A percentile compares a stretch with the other conserved stretches of the same genome.
These are phyloP conservation scores for Scalopus aquaticus DNA, from an alignment of 2,113 vertebrate species.

Conservation along the genomic window DNA sequence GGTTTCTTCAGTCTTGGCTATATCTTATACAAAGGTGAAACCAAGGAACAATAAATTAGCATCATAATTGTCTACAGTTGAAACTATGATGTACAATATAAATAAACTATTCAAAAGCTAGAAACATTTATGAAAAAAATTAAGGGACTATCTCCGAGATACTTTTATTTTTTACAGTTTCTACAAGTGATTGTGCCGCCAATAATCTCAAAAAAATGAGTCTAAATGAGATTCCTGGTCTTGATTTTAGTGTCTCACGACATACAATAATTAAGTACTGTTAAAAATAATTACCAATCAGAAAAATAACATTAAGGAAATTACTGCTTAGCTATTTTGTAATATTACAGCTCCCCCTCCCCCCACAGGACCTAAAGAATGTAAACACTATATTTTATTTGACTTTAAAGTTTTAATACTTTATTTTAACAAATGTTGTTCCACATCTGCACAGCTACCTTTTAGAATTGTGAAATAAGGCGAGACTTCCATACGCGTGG, in stretches of 20 bases:
- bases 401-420: slow-evolving; percentile 94
- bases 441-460: slow-evolving; percentile 93
- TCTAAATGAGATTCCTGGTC: slow-evolving; percentile 90
- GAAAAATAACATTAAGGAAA: slow-evolving; percentile 91
- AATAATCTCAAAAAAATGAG: slow-evolving; percentile 89
- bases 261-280: slow-evolving; percentile 94
- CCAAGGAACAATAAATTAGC: slow-evolving; percentile 98
- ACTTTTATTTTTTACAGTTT: slow-evolving; percentile 86
- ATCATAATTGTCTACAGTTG: slow-evolving; percentile 95
- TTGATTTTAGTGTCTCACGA: slow-evolving; percentile 99
- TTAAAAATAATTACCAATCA: slow-evolving; percentile 91
- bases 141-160: slow-evolving; percentile 79
- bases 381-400: slow-evolving; percentile 94
- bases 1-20: slow-evolving; percentile 91
- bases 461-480: slow-evolving; percentile 94
- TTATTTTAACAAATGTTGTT: slow-evolving; percentile 91
- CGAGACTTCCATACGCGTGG: slow-evolving; percentile 93
- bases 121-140: slow-evolving; percentile 89
- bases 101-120: slow-evolving; percentile 93
- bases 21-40: slow-evolving; percentile 94
- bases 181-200: slow-evolving; percentile 90
- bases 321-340: slow-evolving; percentile 91
- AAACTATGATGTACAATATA: slow-evolving; percentile 98
- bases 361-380: slow-evolving; percentile 94
- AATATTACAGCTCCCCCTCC: slow-evolving; percentile 89